These are phyloP conservation scores for Luperina nickerlii DNA, from an alignment of 2,888 invertebrate genomes.

Conservation along the genomic window DNA sequence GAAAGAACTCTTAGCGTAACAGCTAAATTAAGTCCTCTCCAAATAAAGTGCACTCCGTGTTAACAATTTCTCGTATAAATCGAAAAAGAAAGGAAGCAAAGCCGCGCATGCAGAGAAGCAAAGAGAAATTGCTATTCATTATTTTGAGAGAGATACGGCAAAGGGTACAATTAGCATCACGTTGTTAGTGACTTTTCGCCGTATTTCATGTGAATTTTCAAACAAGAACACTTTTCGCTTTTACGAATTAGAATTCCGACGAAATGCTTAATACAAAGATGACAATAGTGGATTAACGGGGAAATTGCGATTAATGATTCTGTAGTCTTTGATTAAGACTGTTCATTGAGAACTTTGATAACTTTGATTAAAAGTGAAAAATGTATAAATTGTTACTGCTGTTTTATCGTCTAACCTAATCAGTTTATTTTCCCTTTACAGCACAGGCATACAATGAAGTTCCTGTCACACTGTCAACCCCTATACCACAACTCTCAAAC, in stretches of 20 bases:
- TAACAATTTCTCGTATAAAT: constrained; percentile 28
- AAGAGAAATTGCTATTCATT: constrained; percentile 47
- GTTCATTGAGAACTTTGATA: not conserved
- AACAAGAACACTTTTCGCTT: constrained; percentile 17
- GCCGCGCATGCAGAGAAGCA: constrained; percentile 31
- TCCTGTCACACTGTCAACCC: not conserved
- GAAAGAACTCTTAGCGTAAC: not conserved
- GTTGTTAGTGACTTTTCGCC: constrained; percentile 39
- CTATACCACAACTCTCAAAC: constrained; percentile 21
- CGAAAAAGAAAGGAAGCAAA: constrained; percentile 28
- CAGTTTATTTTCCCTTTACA: not conserved
- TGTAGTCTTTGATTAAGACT: not conserved
- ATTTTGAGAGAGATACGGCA: constrained; percentile 41
- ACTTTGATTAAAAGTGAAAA: not conserved
- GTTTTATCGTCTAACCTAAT: not conserved
- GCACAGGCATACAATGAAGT: not conserved
- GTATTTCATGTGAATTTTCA: constrained; percentile 32
- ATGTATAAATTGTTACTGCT: not conserved
- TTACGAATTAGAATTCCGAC: not conserved
- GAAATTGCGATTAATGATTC: constrained; percentile 3
- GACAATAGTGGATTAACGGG: not conserved
- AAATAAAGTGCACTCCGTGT: constrained; percentile 30
- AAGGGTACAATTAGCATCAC: constrained; percentile 55
- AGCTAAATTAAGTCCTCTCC: constrained; percentile 20
- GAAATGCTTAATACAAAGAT: not conserved